Base-by-base conservation (phyloP, 2,797 vertebrate genomes). In the Avahi laniger region DNA sequence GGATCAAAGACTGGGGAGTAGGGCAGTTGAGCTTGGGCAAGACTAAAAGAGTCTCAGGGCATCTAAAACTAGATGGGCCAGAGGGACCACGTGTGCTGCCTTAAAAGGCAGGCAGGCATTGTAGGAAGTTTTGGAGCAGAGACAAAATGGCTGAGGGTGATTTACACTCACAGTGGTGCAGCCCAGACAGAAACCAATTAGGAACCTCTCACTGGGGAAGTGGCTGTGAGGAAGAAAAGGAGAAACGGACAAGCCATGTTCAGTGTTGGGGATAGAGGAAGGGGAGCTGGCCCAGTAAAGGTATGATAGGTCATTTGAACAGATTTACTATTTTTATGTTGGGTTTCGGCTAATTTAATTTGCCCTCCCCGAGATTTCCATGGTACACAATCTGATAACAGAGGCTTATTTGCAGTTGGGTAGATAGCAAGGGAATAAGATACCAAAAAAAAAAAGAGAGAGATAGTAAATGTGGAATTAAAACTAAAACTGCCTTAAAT, bases 391-490 rank as follows among this genome's bases (percentile, higher is more conserved):
- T 86, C 75, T 76, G 52, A 65, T 70, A 79, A 73, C 24, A 73
- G 48, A 85, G 24, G 11, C 26, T 30, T 65, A 46, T 75, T 97
- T 24, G 41, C 48, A 91, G 30, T 67, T 89, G 63, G n/a, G 13
- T 80, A 80, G 93, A 22, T 83, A 35, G 48, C 33, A 78, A 20
- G 33, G 15, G 24, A 72, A 61, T 61, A 61, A 61, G 24, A 26
- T 57, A 57, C 22, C 54, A 61, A 28, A 28, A 30, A 26, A 57
- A 57, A 57, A 57, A 9, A 41, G 3, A 13, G 12, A 13, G 59
- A 80, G 93, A 17, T 73, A 41, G 24, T 93, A 78, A 75, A 81
- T 28, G 69, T 89, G 76, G 24, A 84, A 69, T 96, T 92, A 69
- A 90, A 95, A 92, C 52, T 22, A 69, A 90, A 57, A 57, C 54